These are phyloP conservation scores for Neoniphon sammara DNA, from an alignment of 2,797 vertebrate genomes.

Conservation along the genomic window DNA sequence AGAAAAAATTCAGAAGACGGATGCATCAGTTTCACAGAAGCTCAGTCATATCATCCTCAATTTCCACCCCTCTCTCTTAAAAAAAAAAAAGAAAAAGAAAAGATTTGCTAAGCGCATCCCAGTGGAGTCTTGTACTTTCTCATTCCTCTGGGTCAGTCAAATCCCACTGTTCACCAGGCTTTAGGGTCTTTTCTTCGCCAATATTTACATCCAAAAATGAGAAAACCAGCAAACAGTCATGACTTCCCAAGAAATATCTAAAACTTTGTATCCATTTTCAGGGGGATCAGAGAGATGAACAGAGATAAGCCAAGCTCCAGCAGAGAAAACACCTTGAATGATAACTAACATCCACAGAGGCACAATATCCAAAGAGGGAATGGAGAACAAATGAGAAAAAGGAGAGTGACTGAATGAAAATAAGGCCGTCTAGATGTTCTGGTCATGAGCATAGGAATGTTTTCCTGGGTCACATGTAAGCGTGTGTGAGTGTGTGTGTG, in stretches of 20 bases:
- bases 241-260: slow-evolving; percentile 23
- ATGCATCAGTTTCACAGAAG: slow-evolving; percentile 16
- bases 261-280: slow-evolving; percentile 20
- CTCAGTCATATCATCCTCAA: slow-evolving; percentile 27
- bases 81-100: slow-evolving; percentile 5
- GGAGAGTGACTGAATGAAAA: slow-evolving; percentile 48
- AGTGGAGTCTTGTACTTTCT: slow-evolving; percentile 14
- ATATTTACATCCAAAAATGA: slow-evolving; percentile 33
- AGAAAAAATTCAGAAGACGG: neutral
- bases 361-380: slow-evolving; percentile 3
- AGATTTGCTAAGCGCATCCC: slow-evolving; percentile 20
- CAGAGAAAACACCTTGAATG: slow-evolving; percentile 2
- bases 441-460: slow-evolving; percentile 74
- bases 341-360: slow-evolving; percentile 10
- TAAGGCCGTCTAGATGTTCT: slow-evolving; percentile 68
- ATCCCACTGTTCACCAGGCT: neutral
- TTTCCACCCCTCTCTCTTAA: slow-evolving; percentile 30
- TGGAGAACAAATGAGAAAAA: slow-evolving; percentile 31
- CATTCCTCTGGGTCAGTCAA: slow-evolving; percentile 17
- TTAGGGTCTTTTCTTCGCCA: slow-evolving; percentile 24
- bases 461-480: slow-evolving; percentile 72
- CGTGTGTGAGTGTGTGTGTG: slow-evolving; percentile 40
- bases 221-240: slow-evolving; percentile 28
- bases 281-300: slow-evolving; percentile 14
- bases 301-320: neutral